A percentile compares a stretch with the other conserved stretches of the same genome.
These are phyloP conservation scores for Ranitomeya imitator DNA, from an alignment of 2,113 vertebrate genomes.

Conservation along the genomic window DNA sequence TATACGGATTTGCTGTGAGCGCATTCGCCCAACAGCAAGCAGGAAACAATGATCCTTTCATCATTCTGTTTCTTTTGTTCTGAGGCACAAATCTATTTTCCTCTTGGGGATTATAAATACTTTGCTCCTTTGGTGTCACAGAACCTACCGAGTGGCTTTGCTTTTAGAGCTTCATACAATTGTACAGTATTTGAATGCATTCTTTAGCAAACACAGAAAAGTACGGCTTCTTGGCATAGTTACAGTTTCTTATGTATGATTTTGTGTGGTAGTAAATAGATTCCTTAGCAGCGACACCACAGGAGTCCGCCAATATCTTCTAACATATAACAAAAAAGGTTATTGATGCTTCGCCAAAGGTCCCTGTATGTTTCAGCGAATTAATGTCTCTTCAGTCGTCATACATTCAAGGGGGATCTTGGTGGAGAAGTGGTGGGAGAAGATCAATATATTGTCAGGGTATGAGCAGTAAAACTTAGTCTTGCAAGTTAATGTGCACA, in stretches of 20 bases:
- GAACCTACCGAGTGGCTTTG: background rate
- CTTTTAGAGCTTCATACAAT: conserved; percentile 59
- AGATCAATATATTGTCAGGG: background rate
- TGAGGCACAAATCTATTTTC: background rate
- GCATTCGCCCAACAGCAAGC: background rate
- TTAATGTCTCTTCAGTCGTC: background rate
- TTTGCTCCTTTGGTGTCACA: background rate
- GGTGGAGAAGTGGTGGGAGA: background rate
- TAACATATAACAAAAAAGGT: conserved; percentile 21
- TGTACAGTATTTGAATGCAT: conserved; percentile 62
- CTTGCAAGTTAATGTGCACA: background rate
- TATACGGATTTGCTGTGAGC: background rate
- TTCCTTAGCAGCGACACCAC: conserved; percentile 69
- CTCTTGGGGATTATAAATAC: background rate
- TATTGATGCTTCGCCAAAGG: conserved; percentile 8
- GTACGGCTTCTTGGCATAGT: conserved; percentile 65
- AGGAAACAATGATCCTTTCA: conserved; percentile 2
- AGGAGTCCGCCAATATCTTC: conserved; percentile 60
- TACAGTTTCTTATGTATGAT: conserved; percentile 71
- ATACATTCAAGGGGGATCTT: background rate
- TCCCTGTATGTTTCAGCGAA: background rate
- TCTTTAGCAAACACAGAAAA: conserved; percentile 71
- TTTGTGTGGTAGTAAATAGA: conserved; percentile 67
- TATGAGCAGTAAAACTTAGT: background rate
- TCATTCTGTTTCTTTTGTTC: background rate